phyloP scores from a whole-genome alignment of 2,797 vertebrate species.

The Xenentodon cancila region DNA sequence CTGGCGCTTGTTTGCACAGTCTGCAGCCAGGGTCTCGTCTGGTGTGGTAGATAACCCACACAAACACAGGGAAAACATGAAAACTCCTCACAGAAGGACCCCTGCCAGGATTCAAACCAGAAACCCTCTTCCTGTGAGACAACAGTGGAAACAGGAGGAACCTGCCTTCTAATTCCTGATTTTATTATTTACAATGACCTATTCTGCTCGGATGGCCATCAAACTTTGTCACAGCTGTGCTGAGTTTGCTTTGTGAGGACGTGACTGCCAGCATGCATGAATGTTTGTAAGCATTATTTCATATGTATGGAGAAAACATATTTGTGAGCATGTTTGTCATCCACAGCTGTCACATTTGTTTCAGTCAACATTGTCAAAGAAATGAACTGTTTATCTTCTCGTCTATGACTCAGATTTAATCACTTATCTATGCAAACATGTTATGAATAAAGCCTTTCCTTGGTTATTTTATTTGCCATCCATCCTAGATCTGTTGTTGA shows the following conservation, averaged over 20 bases:
- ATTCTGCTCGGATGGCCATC: slow-evolving; percentile 63
- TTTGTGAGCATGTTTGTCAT: neutral
- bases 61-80: no score
- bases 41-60: no score
- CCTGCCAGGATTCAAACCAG: no score
- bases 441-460: neutral
- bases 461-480: slow-evolving; percentile 25
- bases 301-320: neutral
- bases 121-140: no score
- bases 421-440: neutral
- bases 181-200: slow-evolving; percentile 35
- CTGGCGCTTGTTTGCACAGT: no score
- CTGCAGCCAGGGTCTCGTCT: no score
- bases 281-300: slow-evolving; percentile 13
- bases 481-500: slow-evolving; percentile 23
- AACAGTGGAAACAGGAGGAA: no score
- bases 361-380: neutral
- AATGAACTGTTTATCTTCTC: neutral
- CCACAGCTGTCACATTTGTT: neutral
- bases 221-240: slow-evolving; percentile 59
- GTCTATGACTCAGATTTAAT: neutral
- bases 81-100: no score
- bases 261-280: slow-evolving; percentile 6
- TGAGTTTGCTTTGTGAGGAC: slow-evolving; percentile 43
- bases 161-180: no score